phyloP scores from a whole-genome alignment of 1,140 invertebrate species.

The Ceratina japonica region DNA sequence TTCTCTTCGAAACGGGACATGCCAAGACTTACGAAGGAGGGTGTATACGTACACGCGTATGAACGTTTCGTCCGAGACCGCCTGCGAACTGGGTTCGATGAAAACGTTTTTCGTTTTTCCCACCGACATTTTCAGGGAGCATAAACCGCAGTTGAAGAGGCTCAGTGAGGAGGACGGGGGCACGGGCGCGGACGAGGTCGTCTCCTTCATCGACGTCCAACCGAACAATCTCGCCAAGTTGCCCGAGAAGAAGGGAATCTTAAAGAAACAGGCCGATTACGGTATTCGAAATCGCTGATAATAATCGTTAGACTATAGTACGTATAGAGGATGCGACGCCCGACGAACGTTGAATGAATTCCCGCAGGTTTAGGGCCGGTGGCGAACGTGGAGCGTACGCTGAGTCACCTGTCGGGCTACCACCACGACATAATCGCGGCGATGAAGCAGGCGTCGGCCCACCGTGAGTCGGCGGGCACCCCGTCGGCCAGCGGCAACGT shows the following conservation, averaged over 20 bases:
- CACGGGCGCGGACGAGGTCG: slow-evolving; percentile 87
- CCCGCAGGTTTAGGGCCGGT: slow-evolving; percentile 79
- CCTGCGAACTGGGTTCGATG: too few relatives aligned
- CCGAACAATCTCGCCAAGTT: slow-evolving; percentile 86
- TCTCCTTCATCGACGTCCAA: slow-evolving; percentile 90
- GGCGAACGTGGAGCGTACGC: slow-evolving; percentile 88
- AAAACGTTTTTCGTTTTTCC: background rate
- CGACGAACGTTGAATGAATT: background rate
- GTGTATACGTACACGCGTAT: background rate
- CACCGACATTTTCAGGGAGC: slow-evolving; percentile 83
- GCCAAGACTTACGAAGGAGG: background rate
- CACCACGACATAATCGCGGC: slow-evolving; percentile 95
- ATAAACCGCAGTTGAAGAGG: slow-evolving; percentile 87
- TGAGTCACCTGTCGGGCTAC: slow-evolving; percentile 94
- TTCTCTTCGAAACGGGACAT: too few relatives aligned
- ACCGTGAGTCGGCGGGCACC: slow-evolving; percentile 82
- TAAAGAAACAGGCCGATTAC: slow-evolving; percentile 90
- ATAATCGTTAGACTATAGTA: too few relatives aligned
- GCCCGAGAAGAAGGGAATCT: slow-evolving; percentile 85
- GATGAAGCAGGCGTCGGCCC: slow-evolving; percentile 88
- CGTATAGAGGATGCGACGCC: too few relatives aligned
- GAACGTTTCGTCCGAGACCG: slow-evolving; percentile 3
- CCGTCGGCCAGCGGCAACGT: slow-evolving; percentile 82
- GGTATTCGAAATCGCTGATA: slow-evolving; percentile 84
- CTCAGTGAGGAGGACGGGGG: slow-evolving; percentile 84